Conservation (phyloP, 2,113 vertebrate species). For the Rhinopithecus roxellana region DNA sequence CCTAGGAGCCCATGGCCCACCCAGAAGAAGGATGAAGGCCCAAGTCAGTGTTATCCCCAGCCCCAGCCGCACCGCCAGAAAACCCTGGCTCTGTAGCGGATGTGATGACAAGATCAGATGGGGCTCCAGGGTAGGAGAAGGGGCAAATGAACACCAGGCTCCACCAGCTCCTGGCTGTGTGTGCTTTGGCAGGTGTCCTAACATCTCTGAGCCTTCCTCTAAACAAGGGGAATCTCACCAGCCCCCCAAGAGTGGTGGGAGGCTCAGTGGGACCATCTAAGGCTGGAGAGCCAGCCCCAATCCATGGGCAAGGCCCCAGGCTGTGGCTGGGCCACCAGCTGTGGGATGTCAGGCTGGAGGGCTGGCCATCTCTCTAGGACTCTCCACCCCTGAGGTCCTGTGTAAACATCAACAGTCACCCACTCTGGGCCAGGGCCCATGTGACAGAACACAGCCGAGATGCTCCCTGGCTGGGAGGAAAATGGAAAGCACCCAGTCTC, state of each 20-base stretch:
- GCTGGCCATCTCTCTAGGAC: not conserved
- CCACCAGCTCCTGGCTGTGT: not conserved
- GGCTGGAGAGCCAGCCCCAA: not conserved
- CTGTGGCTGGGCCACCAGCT: not conserved
- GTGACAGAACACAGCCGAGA: rapidly evolving
- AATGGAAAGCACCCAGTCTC: rapidly evolving
- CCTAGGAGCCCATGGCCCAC: too few species aligned
- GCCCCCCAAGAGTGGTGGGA: not conserved
- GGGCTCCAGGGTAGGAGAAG: not conserved
- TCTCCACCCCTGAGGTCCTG: not conserved
- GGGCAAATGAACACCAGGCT: not conserved
- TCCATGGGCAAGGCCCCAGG: not conserved
- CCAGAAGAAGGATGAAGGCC: not conserved
- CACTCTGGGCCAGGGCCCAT: not conserved
- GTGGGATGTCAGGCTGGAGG: not conserved
- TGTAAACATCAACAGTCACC: not conserved
- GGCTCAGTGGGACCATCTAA: not conserved
- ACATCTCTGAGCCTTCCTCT: not conserved
- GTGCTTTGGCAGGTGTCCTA: not conserved
- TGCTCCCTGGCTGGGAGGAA: not conserved
- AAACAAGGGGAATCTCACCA: not conserved
- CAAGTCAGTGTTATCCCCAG: not conserved
- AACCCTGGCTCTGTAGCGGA: not conserved
- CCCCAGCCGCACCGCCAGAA: not conserved
- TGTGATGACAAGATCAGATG: not conserved